phyloP scores from a whole-genome alignment of 2,888 invertebrate genomes.

The Clostera curtula region DNA sequence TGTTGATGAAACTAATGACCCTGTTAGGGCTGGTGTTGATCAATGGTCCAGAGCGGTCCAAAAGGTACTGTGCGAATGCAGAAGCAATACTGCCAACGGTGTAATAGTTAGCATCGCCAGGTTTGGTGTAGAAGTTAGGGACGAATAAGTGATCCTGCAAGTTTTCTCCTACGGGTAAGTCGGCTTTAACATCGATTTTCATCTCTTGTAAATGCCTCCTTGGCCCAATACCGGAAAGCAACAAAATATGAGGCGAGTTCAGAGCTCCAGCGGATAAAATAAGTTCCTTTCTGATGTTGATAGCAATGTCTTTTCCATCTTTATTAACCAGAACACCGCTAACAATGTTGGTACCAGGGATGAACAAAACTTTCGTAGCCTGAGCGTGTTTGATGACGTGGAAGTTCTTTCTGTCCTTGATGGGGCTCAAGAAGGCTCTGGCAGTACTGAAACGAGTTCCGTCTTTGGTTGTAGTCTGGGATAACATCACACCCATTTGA shows the following conservation, averaged over 20 bases:
- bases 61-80: conserved; percentile 56
- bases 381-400: conserved; percentile 75
- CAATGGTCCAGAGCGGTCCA: conserved; percentile 54
- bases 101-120: conserved; percentile 77
- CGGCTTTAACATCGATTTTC: conserved; percentile 73
- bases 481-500: conserved; percentile 80
- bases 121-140: conserved; percentile 79
- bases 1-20: conserved; percentile 72
- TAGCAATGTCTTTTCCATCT: conserved; percentile 49
- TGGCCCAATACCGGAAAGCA: conserved; percentile 88
- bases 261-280: conserved; percentile 87
- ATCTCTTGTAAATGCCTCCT: conserved; percentile 72
- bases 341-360: conserved; percentile 64
- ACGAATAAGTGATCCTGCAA: conserved; percentile 88
- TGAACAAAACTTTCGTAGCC: conserved; percentile 75
- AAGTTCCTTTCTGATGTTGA: conserved; percentile 78
- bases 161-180: conserved; percentile 82
- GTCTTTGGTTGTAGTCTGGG: conserved; percentile 79
- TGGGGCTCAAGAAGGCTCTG: conserved; percentile 80
- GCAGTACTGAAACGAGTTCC: conserved; percentile 84
- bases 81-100: conserved; percentile 51
- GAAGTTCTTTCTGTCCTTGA: conserved; percentile 74
- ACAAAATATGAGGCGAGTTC: conserved; percentile 86
- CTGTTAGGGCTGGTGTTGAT: conserved; percentile 56
- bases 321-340: conserved; percentile 76